phyloP scores from a whole-genome alignment of 2,113 vertebrate genomes.

The Pogonocichla stellata region DNA sequence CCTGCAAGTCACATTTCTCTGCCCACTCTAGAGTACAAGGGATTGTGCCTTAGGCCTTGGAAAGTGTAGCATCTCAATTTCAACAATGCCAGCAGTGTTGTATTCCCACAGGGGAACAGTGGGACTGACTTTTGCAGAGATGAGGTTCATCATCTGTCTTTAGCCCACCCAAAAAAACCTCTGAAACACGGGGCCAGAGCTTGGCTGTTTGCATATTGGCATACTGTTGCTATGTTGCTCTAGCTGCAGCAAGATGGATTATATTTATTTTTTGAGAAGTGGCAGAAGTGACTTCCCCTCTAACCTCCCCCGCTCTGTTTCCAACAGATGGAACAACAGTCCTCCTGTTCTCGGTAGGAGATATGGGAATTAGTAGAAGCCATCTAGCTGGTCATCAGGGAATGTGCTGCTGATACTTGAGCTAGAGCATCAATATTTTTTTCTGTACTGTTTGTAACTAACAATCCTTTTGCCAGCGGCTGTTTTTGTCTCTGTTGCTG shows the following conservation, averaged over 20 bases:
- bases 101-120: neutral
- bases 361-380: slow-evolving; percentile 6
- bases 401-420: slow-evolving; percentile 17
- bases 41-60: neutral
- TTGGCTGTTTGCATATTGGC: neutral
- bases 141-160: neutral
- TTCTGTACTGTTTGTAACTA: neutral
- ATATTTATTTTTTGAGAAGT: neutral
- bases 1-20: neutral
- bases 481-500: slow-evolving; percentile 4
- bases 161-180: neutral
- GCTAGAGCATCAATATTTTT: neutral
- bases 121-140: neutral
- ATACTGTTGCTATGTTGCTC: neutral
- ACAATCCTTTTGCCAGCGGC: neutral
- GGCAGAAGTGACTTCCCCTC: neutral
- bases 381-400: slow-evolving; percentile 27
- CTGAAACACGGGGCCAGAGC: fast-evolving
- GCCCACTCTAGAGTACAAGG: neutral
- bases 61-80: neutral
- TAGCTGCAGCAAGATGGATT: neutral
- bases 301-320: neutral
- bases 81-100: neutral
- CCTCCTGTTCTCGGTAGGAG: neutral
- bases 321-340: neutral